Base-by-base conservation (phyloP, 2,888 invertebrate species). In the Polydesmus complanatus region DNA sequence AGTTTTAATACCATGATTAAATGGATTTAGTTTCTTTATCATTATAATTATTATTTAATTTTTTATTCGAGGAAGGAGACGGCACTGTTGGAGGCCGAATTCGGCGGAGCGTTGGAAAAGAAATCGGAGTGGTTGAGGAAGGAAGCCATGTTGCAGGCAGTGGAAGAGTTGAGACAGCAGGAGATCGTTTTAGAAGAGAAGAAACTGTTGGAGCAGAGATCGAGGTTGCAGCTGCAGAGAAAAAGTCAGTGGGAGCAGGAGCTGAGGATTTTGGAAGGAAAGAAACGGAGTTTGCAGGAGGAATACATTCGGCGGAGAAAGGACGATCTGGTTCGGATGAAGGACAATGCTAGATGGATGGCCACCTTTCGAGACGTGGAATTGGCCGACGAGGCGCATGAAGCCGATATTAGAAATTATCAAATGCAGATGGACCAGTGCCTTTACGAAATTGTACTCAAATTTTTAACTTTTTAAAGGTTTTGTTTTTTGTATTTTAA, bases 91-190 rank as follows among this genome's bases (percentile, higher is more conserved):
- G 60, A 60, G 48, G 60, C 60, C 3, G 55, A 60, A 25, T 54
- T 47, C 14, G 60, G 60, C 1, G 23, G 23, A 19, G n/a, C 54
- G 14, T 18, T 23, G 11, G 54, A 60, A 27, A 26, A 47, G 37
- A 48, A 60, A 48, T 54, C 54, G 22, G 48, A 37, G 48, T 54
- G 37, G 48, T 54, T 47, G 19, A 18, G 47, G 27, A 54, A 60
- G 26, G 60, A 60, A 27, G 60, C 60, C 21, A 60, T 55, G n/a
- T 22, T 60, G 49, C n/a, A 19, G 8, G 49, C 55, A 23, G 60
- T 37, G 18, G 60, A 54, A 3, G 26, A 21, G 3, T 47, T 53
- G 18, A 27, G 52, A 26, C 23, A 27, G 18, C 54, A 60, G 22
- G 55, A 54, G 19, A 52, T 47, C 5, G 11, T 60, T 2, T 25